Percentiles rank a stretch among this genome's conserved stretches.
phyloP scores from a whole-genome alignment of 2,113 vertebrate genomes.

The Orthonyx spaldingii region DNA sequence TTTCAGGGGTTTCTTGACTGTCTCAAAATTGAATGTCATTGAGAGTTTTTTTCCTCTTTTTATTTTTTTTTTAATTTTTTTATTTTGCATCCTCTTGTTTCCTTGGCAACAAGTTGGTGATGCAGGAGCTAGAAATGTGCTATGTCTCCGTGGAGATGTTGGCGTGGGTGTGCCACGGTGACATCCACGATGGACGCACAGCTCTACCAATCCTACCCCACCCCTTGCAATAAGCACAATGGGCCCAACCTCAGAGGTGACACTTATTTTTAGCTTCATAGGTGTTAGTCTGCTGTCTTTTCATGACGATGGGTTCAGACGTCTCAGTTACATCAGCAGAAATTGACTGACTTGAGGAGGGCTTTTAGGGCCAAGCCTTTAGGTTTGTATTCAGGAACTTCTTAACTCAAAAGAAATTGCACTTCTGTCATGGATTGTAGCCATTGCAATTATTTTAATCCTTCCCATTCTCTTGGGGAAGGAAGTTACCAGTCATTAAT shows the following conservation, averaged over 20 bases:
- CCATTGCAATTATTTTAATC: background rate
- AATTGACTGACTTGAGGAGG: background rate
- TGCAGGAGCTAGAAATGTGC: conserved; percentile 74
- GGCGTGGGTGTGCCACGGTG: conserved; percentile 70
- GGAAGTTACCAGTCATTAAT: background rate
- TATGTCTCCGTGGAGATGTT: conserved; percentile 74
- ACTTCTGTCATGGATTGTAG: background rate
- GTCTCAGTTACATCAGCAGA: conserved; percentile 34
- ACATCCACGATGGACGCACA: conserved; percentile 49
- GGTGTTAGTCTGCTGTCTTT: conserved; percentile 35
- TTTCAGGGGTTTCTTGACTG: conserved; percentile 75
- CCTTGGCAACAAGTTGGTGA: conserved; percentile 80
- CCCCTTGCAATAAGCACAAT: conserved; percentile 8
- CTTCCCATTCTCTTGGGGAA: background rate
- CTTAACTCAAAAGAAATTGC: background rate
- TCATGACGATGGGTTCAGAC: background rate
- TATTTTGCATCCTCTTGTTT: conserved; percentile 70
- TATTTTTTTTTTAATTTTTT: background rate
- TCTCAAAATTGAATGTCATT: conserved; percentile 77
- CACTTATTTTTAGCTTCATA: conserved; percentile 28
- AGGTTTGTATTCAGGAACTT: background rate
- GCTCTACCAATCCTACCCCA: conserved; percentile 48
- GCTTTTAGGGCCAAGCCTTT: background rate
- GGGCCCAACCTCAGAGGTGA: conserved; percentile 6
- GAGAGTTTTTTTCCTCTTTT: conserved; percentile 49